A percentile compares a stretch with the other conserved stretches of the same genome.
These are phyloP conservation scores for Muscicapa adusta DNA, from an alignment of 2,113 vertebrate species.

Conservation along the genomic window DNA sequence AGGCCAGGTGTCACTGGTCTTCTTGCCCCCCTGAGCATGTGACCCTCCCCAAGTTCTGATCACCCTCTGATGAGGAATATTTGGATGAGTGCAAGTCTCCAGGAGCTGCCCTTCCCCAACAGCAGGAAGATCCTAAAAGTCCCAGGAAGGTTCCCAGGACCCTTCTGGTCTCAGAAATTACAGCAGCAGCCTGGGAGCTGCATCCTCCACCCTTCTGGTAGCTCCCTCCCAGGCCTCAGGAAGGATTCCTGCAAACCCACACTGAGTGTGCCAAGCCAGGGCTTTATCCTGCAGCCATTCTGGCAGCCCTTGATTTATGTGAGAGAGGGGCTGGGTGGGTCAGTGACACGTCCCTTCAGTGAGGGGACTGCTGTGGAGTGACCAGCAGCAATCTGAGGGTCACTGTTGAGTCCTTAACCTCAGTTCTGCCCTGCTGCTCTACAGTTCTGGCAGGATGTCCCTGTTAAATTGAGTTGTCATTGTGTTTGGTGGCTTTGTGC, in stretches of 20 bases:
- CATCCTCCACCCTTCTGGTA: neutral
- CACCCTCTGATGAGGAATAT: neutral
- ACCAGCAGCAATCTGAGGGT: neutral
- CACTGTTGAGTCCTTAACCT: neutral
- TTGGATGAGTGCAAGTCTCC: neutral
- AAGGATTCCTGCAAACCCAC: neutral
- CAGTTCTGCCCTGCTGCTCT: neutral
- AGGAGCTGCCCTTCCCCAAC: neutral
- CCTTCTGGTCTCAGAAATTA: neutral
- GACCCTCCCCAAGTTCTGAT: neutral
- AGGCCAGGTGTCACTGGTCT: neutral
- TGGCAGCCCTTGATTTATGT: neutral
- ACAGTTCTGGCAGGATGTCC: neutral
- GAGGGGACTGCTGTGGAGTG: neutral
- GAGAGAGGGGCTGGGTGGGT: neutral
- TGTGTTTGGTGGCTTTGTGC: neutral
- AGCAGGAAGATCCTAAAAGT: neutral
- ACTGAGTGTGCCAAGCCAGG: neutral
- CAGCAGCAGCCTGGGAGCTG: neutral
- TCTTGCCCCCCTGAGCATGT: neutral
- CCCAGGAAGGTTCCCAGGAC: neutral
- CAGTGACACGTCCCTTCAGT: neutral
- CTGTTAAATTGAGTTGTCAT: accelerated
- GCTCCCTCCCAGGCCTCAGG: neutral
- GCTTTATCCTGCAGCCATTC: neutral